These are phyloP conservation scores for Arctocebus calabarensis DNA, from an alignment of 2,797 vertebrate species.

Conservation along the genomic window DNA sequence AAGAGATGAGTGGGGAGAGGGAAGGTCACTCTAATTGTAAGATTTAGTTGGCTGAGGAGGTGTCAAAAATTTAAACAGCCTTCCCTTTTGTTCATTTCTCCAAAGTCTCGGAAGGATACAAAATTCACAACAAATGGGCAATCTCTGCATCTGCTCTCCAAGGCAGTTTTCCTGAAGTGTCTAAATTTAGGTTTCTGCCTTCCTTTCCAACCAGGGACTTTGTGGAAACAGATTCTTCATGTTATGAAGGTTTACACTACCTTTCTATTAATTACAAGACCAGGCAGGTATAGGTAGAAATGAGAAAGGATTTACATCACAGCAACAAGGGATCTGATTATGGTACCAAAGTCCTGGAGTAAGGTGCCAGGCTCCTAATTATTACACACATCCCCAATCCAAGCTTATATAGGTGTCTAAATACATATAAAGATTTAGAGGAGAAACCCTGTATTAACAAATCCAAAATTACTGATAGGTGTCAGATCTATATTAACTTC, in stretches of 20 bases:
- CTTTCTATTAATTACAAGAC: conserved; percentile 48
- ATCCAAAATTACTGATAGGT: conserved; percentile 33
- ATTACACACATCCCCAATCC: not conserved
- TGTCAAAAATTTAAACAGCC: conserved; percentile 88
- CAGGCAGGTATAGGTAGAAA: conserved; percentile 43
- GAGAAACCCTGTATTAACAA: conserved; percentile 40
- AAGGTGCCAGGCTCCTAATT: conserved; percentile 35
- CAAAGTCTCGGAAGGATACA: conserved; percentile 8
- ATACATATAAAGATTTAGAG: conserved; percentile 14
- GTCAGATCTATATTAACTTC: conserved; percentile 54
- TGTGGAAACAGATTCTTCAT: conserved; percentile 39
- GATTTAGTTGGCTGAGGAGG: conserved; percentile 65
- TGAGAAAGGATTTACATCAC: conserved; percentile 51
- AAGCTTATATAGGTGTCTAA: not conserved
- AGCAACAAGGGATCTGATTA: conserved; percentile 51
- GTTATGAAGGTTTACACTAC: not conserved
- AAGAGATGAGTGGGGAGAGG: not conserved
- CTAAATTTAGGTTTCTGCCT: conserved; percentile 14
- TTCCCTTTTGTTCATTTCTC: conserved; percentile 86
- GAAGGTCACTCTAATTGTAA: not conserved
- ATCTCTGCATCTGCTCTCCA: conserved; percentile 23
- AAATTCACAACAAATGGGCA: conserved; percentile 30
- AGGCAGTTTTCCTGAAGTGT: not conserved
- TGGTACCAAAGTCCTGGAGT: not conserved
- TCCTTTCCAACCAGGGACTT: not conserved